Percentiles rank a stretch among this genome's conserved stretches.
These are phyloP conservation scores for Plectrocnemia conspersa DNA, from an alignment of 1,140 invertebrate species.

Conservation along the genomic window DNA sequence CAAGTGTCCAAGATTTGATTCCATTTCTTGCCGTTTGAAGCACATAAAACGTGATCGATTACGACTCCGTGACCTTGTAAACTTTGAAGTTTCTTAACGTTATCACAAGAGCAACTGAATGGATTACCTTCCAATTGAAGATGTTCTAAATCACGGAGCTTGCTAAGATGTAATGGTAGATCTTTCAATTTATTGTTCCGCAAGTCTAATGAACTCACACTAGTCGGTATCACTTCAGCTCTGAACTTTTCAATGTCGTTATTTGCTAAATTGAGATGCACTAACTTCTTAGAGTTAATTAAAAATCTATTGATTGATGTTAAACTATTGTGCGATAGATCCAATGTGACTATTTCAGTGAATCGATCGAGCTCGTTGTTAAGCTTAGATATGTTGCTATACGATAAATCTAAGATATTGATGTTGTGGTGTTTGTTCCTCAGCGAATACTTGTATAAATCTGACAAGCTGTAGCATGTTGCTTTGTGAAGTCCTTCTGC, in stretches of 20 bases:
- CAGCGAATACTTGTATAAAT: constrained; percentile 47
- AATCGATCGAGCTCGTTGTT: constrained; percentile 52
- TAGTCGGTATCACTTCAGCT: constrained; percentile 52
- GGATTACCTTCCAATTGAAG: constrained; percentile 56
- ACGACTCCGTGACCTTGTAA: constrained; percentile 49
- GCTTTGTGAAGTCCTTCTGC: constrained; percentile 30
- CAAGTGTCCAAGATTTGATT: constrained; percentile 51
- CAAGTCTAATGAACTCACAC: constrained; percentile 58
- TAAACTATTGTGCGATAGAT: constrained; percentile 55
- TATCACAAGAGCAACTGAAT: constrained; percentile 57
- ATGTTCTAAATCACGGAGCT: constrained; percentile 51
- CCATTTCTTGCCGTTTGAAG: constrained; percentile 47
- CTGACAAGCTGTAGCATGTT: constrained; percentile 39
- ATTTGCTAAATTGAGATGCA: constrained; percentile 54
- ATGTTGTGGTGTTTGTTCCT: constrained; percentile 50
- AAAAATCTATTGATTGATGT: constrained; percentile 53
- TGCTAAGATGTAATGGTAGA: constrained; percentile 52
- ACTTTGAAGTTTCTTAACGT: constrained; percentile 52
- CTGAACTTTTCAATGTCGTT: constrained; percentile 53
- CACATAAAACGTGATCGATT: constrained; percentile 54
- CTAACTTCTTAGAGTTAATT: constrained; percentile 52
- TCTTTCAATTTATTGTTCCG: constrained; percentile 55
- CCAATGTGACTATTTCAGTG: constrained; percentile 53
- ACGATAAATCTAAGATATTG: constrained; percentile 55
- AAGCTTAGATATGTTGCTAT: constrained; percentile 53